Percentiles rank a stretch among this genome's conserved stretches.
phyloP scores from a whole-genome alignment of 2,113 vertebrate species.

The Micronycteris hirsuta region DNA sequence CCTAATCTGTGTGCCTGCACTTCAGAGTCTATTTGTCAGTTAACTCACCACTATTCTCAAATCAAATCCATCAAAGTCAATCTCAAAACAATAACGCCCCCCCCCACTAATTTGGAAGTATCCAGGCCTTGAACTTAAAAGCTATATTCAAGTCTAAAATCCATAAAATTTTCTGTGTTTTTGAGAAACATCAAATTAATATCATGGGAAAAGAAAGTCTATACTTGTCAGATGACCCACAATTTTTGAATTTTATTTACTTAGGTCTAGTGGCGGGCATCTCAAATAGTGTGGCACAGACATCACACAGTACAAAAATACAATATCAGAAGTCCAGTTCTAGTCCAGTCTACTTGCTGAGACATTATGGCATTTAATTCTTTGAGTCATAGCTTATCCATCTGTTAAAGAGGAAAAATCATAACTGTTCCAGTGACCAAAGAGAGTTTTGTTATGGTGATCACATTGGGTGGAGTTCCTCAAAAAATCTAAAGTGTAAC shows the following conservation, averaged over 20 bases:
- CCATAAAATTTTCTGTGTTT: not conserved
- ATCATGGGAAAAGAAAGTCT: not conserved
- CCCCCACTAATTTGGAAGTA: not conserved
- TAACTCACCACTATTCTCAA: not conserved
- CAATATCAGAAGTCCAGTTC: not conserved
- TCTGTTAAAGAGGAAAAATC: not conserved
- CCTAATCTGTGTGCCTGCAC: not conserved
- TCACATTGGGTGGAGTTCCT: not conserved
- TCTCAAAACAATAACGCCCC: too few relatives aligned
- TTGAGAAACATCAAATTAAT: not conserved
- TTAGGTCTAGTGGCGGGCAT: not conserved
- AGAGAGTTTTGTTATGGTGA: not conserved
- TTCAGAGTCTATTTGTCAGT: not conserved
- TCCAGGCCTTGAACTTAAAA: not conserved
- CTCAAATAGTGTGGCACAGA: not conserved
- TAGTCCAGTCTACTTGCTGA: not conserved
- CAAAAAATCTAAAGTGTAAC: not conserved
- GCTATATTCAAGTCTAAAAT: not conserved
- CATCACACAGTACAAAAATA: not conserved
- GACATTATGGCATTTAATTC: not conserved
- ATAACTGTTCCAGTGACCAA: not conserved
- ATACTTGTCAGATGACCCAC: not conserved
- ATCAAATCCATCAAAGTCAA: not conserved
- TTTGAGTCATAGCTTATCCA: not conserved
- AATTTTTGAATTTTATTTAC: not conserved